Evolutionary conservation across 2,888 invertebrate species (phyloP).

Genomic region (Drosophila stalkeri): DNA sequence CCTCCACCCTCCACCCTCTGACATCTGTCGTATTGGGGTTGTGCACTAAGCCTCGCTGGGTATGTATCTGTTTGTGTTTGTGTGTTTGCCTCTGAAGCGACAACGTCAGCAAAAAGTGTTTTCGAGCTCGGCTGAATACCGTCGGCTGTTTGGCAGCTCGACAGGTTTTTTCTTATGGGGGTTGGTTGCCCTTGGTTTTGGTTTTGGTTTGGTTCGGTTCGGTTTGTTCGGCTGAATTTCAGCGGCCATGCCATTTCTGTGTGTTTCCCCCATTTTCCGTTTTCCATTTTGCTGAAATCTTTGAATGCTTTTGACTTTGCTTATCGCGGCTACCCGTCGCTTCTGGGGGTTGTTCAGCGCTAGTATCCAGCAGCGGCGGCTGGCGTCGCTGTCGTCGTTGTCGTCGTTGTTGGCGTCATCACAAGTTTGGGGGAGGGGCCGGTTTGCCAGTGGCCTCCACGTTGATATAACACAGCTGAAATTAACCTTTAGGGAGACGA

Average conservation of each 20-base stretch:
- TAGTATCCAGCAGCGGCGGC: slow-evolving; percentile 42
- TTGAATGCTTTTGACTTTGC: slow-evolving; percentile 77
- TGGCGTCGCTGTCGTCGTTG: not conserved
- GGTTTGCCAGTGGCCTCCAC: slow-evolving; percentile 45
- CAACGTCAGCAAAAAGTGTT: slow-evolving; percentile 78
- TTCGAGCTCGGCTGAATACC: slow-evolving; percentile 55
- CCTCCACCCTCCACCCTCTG: not conserved
- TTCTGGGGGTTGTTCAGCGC: slow-evolving; percentile 61
- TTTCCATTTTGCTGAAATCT: slow-evolving; percentile 57
- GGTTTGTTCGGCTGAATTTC: slow-evolving; percentile 19
- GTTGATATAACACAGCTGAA: slow-evolving; percentile 68
- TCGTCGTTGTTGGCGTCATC: slow-evolving; percentile 48
- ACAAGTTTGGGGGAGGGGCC: slow-evolving; percentile 7
- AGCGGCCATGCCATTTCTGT: slow-evolving; percentile 47
- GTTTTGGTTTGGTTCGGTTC: not conserved
- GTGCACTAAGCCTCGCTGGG: slow-evolving; percentile 14
- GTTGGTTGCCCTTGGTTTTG: slow-evolving; percentile 33
- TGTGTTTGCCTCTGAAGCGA: slow-evolving; percentile 36
- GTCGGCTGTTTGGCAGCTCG: slow-evolving; percentile 41
- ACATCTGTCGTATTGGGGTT: slow-evolving; percentile 35
- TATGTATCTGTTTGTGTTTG: slow-evolving; percentile 21
- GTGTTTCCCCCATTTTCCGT: slow-evolving; percentile 43
- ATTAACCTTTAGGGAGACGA: slow-evolving; percentile 79
- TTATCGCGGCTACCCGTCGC: slow-evolving; percentile 66
- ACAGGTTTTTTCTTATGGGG: slow-evolving; percentile 46